Evolutionary conservation across 1,140 invertebrate genomes (phyloP).

Genomic region (Elymnias hypermnestra): DNA sequence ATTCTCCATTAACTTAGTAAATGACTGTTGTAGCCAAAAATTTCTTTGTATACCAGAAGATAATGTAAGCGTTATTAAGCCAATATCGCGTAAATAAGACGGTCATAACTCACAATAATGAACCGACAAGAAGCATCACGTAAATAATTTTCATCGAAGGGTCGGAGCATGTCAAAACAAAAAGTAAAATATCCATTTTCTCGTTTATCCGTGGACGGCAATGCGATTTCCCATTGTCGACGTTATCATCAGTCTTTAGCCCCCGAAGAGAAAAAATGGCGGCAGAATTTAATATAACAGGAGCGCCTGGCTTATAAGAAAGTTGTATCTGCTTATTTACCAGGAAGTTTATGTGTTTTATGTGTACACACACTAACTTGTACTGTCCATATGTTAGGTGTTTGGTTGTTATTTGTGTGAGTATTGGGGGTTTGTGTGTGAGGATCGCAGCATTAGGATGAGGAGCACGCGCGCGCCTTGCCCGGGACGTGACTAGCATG

Average conservation of each 20-base stretch:
- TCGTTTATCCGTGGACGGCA: slow-evolving; percentile 41
- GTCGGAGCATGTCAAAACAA: slow-evolving; percentile 42
- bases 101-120: slow-evolving; percentile 12
- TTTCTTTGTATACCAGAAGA: too few species aligned
- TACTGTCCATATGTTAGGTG: slow-evolving; percentile 49
- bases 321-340: slow-evolving; percentile 69
- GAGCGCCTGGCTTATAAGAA: slow-evolving; percentile 55
- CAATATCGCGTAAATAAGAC: too few species aligned
- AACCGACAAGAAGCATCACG: slow-evolving; percentile 29
- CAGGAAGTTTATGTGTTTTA: slow-evolving; percentile 71
- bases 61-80: too few species aligned
- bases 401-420: slow-evolving; percentile 46
- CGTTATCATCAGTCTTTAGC: slow-evolving; percentile 43
- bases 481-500: slow-evolving; percentile 70
- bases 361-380: slow-evolving; percentile 35
- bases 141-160: slow-evolving; percentile 47
- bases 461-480: slow-evolving; percentile 67
- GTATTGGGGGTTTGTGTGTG: slow-evolving; percentile 53
- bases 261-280: slow-evolving; percentile 51
- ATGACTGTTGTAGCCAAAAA: too few species aligned
- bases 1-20: too few species aligned
- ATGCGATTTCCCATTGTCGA: slow-evolving; percentile 56
- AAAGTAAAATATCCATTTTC: slow-evolving; percentile 55
- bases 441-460: slow-evolving; percentile 65
- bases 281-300: slow-evolving; percentile 68